phyloP scores from a whole-genome alignment of 2,797 vertebrate species.

The Labroides dimidiatus region DNA sequence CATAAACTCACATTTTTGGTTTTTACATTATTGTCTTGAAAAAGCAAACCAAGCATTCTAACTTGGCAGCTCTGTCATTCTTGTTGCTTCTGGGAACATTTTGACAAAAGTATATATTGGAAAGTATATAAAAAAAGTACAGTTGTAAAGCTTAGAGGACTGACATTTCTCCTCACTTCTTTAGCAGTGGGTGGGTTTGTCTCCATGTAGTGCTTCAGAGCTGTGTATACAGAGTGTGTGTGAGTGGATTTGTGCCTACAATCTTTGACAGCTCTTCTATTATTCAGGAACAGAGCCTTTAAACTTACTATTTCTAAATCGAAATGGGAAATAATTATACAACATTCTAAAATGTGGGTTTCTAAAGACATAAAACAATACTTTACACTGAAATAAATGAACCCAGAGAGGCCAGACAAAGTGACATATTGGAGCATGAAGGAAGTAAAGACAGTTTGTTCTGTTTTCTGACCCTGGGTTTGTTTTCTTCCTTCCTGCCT shows the following conservation, averaged over 20 bases:
- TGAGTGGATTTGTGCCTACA: neutral
- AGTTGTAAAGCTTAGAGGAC: neutral
- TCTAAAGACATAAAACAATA: no score
- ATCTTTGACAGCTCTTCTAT: neutral
- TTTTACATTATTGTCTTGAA: constrained; percentile 17
- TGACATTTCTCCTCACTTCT: constrained; percentile 3
- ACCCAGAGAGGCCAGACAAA: no score
- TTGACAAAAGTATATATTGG: constrained; percentile 27
- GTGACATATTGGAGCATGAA: no score
- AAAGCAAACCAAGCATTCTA: neutral
- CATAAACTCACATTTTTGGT: constrained; percentile 13
- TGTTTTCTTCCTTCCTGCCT: no score
- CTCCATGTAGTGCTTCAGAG: neutral
- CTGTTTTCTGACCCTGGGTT: no score
- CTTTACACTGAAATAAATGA: no score
- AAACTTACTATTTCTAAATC: no score
- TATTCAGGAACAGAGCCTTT: no score
- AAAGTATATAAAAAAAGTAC: no score
- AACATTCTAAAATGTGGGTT: no score
- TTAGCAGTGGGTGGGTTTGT: constrained; percentile 8
- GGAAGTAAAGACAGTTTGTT: no score
- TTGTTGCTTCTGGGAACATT: constrained; percentile 11
- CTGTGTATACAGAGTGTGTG: neutral
- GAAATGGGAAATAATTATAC: no score
- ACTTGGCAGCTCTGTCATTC: constrained; percentile 13